phyloP scores from a whole-genome alignment of 2,797 vertebrate genomes.

The Sus cebifrons region DNA sequence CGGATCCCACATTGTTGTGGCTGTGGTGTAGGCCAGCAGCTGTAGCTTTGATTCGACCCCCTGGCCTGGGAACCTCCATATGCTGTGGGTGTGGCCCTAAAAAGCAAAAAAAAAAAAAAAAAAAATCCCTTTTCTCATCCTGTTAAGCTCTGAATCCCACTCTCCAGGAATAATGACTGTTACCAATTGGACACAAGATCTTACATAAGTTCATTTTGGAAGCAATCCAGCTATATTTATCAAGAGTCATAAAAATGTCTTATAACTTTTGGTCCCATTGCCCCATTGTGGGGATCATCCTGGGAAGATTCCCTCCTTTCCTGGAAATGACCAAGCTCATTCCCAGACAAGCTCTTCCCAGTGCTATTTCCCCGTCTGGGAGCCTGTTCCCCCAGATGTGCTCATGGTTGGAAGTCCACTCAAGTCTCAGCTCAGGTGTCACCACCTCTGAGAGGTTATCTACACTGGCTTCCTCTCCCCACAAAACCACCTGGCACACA shows the following conservation, averaged over 20 bases:
- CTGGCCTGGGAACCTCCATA: too few relatives aligned
- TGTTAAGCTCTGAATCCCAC: not conserved
- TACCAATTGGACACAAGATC: not conserved
- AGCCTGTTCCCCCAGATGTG: not conserved
- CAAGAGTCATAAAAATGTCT: not conserved
- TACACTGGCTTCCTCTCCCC: not conserved
- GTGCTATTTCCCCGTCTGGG: not conserved
- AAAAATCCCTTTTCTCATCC: not conserved
- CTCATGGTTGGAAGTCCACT: not conserved
- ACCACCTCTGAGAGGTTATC: not conserved
- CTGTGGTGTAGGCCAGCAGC: too few relatives aligned
- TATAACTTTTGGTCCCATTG: not conserved
- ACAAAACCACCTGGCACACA: not conserved
- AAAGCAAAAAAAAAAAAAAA: too few relatives aligned
- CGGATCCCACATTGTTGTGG: too few relatives aligned
- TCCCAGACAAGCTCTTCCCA: not conserved
- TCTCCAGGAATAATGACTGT: not conserved
- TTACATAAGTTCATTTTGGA: not conserved
- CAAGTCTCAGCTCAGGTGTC: not conserved
- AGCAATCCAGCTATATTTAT: not conserved
- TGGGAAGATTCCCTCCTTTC: constrained; percentile 1
- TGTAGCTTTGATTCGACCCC: too few relatives aligned
- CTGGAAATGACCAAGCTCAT: constrained; percentile 20
- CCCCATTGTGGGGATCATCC: not conserved
- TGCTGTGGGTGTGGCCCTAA: too few relatives aligned